Evolutionary conservation across 2,113 vertebrate genomes (phyloP), one percentile per base, ranked within the genome.

Genomic region (Tragelaphus imberbis): DNA sequence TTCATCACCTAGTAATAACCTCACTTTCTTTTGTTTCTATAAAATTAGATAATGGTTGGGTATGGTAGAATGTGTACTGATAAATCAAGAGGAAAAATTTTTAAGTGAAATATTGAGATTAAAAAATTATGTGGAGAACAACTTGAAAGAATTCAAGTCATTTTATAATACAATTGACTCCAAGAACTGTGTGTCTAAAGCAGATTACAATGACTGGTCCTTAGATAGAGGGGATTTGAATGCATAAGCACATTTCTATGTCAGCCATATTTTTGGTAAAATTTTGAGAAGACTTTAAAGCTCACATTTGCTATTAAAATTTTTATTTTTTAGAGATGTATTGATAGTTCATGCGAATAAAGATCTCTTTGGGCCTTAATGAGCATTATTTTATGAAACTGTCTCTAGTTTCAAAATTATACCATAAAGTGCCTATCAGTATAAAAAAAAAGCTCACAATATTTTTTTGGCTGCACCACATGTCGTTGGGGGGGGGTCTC

Each of bases 261-360:
- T 94, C 65, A 77, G 47, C 27, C 49, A 94, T 79, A 40, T 51
- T 89, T 90, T 94, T 87, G 63, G 53, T 71, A 91, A 58, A 84
- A 36, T 81, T 84, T 95, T 91, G 53, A 95, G 53, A 94, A 55
- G 30, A 58, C 19, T 85, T 86, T 49, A 95, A 84, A 88, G 21
- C 44, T 75, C 30, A 79, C n/a, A 91, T 91, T 93, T 87, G 27
- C 53, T 86, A 55, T 33, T 82, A 91, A 61, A 44, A 40, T 53
- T 90, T 84, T 92, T 90, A 65, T 51, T 63, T 97, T 79, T 95
- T 84, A 92, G 90, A 96, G 91, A 93, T 91, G 40, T 84, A 77
- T 77, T 77, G 12, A 77, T 77, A 55, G 25, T 53, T 94, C 75
- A 93, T 97, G 63, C 53, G 82, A 96, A 86, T 82, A 90, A 95